A percentile compares a stretch with the other conserved stretches of the same genome.
phyloP scores from a whole-genome alignment of 2,113 vertebrate genomes.

The Leucoraja erinaceus region DNA sequence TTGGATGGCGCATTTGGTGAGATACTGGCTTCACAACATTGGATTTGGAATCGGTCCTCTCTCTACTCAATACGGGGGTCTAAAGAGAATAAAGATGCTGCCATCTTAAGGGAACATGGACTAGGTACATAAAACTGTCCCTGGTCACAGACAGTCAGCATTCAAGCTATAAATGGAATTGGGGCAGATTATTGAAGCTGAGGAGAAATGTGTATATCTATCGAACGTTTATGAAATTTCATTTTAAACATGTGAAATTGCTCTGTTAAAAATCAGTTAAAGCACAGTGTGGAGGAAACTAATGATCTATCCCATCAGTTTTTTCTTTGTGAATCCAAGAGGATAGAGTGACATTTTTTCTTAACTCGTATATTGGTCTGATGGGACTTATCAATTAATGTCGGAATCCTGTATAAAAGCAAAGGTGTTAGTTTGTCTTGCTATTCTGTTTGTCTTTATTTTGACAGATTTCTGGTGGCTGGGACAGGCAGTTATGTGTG shows the following conservation, averaged over 20 bases:
- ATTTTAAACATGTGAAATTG: background rate
- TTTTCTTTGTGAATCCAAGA: background rate
- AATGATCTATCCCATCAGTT: background rate
- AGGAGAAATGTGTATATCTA: background rate
- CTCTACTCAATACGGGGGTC: background rate
- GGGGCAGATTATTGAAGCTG: background rate
- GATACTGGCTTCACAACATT: background rate
- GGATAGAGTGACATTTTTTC: background rate
- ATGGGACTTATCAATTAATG: background rate
- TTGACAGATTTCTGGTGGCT: constrained; percentile 46
- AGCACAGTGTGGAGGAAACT: background rate
- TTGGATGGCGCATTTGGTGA: background rate
- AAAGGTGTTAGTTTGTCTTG: background rate
- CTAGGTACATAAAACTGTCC: background rate
- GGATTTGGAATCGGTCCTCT: background rate
- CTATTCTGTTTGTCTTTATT: background rate
- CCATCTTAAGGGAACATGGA: background rate
- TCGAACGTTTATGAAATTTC: background rate
- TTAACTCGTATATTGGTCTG: background rate
- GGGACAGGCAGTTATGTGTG: constrained; percentile 47
- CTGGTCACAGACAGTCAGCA: background rate
- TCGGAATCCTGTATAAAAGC: background rate
- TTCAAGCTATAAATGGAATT: background rate
- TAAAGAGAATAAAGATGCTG: background rate
- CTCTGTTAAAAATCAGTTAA: background rate